A percentile compares a stretch with the other conserved stretches of the same genome.
Conservation (phyloP, 1,140 invertebrate genomes). For the Drosophila punjabiensis region DNA sequence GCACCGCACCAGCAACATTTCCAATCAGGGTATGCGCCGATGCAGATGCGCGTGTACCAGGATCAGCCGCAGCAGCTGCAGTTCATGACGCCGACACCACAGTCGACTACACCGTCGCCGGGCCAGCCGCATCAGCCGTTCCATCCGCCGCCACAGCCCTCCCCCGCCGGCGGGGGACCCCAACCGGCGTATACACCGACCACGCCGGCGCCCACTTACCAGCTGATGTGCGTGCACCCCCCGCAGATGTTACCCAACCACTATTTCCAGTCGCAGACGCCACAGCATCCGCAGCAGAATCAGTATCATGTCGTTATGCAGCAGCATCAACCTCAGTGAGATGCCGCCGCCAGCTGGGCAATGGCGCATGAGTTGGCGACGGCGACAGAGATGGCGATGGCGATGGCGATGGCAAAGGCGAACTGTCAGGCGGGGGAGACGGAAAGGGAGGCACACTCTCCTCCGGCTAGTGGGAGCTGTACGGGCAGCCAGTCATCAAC, state of each 20-base stretch:
- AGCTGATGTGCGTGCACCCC: conserved; percentile 87
- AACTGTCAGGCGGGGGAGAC: conserved; percentile 21
- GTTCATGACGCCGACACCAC: conserved; percentile 88
- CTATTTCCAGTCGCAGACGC: conserved; percentile 71
- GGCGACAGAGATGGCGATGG: conserved; percentile 12
- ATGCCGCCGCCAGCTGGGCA: conserved; percentile 35
- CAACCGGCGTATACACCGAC: conserved; percentile 82
- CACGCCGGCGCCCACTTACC: conserved; percentile 83
- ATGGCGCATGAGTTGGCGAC: conserved; percentile 40
- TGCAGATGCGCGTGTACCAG: conserved; percentile 88
- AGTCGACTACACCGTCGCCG: conserved; percentile 88
- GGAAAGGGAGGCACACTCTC: conserved; percentile 5
- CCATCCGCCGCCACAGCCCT: conserved; percentile 87
- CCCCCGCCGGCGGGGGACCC: conserved; percentile 86
- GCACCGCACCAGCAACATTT: conserved; percentile 88
- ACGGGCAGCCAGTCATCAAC: conserved; percentile 51
- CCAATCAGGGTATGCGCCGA: conserved; percentile 86
- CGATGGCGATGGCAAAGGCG: conserved; percentile 18
- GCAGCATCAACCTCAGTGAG: conserved; percentile 81
- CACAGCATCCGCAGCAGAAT: conserved; percentile 78
- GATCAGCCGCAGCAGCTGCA: conserved; percentile 87
- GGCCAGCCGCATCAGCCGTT: conserved; percentile 88
- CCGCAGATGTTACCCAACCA: conserved; percentile 79
- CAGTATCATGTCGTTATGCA: conserved; percentile 81
- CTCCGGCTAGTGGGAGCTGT: conserved; percentile 37